A percentile compares a stretch with the other conserved stretches of the same genome.
Conservation (phyloP, 2,797 vertebrate genomes). For the Chloroceryle amazona region DNA sequence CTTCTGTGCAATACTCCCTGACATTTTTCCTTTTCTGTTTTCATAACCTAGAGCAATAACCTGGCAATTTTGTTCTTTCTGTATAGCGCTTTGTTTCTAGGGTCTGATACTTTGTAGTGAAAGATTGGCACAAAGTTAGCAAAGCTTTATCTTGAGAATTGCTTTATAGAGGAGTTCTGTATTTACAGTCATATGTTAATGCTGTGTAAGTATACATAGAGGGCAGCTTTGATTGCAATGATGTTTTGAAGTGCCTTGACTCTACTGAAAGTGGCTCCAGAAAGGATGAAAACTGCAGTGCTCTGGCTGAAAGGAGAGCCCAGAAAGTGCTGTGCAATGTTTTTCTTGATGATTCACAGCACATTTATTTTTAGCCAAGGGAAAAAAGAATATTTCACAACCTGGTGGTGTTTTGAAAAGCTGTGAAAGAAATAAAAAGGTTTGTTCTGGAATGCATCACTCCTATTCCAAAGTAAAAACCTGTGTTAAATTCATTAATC, state of each 20-base stretch:
- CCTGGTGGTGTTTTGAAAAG: background rate
- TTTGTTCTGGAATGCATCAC: background rate
- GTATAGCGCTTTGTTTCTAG: background rate
- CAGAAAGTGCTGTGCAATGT: conserved; percentile 7
- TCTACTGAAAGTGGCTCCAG: background rate
- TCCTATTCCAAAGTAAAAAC: background rate
- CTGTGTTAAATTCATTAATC: background rate
- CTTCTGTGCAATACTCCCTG: background rate
- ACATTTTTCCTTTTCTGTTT: background rate
- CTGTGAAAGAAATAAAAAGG: background rate
- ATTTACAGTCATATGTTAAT: background rate
- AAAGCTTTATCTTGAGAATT: background rate
- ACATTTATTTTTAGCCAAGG: background rate
- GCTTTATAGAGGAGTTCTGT: background rate
- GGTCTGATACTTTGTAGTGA: background rate
- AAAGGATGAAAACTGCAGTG: background rate
- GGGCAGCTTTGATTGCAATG: background rate
- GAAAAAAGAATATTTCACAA: background rate
- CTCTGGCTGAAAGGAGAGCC: background rate
- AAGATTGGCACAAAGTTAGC: background rate
- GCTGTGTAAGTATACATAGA: background rate
- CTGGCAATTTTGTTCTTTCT: background rate
- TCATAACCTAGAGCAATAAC: background rate
- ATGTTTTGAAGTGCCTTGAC: background rate
- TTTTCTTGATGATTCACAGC: conserved; percentile 3